phyloP scores from a whole-genome alignment of 2,113 vertebrate genomes.

The Microtus oregoni region DNA sequence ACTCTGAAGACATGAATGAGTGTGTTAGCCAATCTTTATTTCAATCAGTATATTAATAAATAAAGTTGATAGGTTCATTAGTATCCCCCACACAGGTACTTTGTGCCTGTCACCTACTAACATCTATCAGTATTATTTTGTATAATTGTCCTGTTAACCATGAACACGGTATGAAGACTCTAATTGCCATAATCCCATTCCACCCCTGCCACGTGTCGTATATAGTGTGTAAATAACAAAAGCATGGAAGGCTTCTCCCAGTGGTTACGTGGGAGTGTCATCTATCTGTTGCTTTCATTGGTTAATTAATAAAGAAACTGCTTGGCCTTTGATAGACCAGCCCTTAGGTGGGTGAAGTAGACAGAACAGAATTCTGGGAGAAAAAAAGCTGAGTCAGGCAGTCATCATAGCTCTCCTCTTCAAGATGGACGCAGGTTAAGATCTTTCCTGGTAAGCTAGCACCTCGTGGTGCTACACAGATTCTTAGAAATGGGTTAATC shows the following conservation, averaged over 20 bases:
- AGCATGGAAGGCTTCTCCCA: neutral
- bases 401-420: no score
- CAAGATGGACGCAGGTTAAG: no score
- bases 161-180: neutral
- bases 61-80: neutral
- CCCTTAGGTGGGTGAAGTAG: no score
- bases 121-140: neutral
- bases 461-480: no score
- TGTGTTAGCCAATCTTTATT: neutral
- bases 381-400: no score
- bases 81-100: neutral
- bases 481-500: no score
- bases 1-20: neutral
- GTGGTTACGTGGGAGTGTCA: no score
- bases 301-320: no score
- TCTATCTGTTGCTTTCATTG: no score
- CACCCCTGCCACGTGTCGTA: neutral
- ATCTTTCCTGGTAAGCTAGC: no score
- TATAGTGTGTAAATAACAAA: neutral
- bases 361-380: no score
- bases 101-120: neutral
- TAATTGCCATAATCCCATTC: neutral
- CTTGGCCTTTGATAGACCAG: no score
- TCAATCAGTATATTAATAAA: neutral
- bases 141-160: neutral